Base-by-base conservation (phyloP, 2,888 invertebrate species). In the Argyresthia albistria region DNA sequence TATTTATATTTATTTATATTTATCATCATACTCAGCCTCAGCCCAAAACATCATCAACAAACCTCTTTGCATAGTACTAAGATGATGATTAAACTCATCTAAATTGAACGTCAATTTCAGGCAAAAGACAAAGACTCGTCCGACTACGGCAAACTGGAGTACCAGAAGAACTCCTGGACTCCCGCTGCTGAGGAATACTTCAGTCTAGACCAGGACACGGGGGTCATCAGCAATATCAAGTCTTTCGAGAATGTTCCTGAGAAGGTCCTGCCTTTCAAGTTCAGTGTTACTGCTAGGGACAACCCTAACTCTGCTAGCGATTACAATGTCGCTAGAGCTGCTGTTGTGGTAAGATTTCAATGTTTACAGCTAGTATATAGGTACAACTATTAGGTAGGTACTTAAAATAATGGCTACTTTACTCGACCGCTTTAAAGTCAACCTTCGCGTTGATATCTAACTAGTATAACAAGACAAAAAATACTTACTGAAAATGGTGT, bases 101-200 rank as follows among this genome's bases (percentile, higher is more conserved):
- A 25, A 25, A 25, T n/a, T 48, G 16, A 4, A 46, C 14, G 10
- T 47, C 46, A 16, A 54, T 52, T 59, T 9, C 58, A 94, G 89
- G 97, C 97, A 0, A 91, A 92, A 59, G 97, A 98, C 76, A 90
- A 90, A 59, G 97, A 98, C 70, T 93, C 94, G 53, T 95, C 95
- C 0, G 91, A 92, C 58, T 95, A 90, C 70, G 97, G 97, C 1
- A 91, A 91, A 66, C 81, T 97, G 16, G 91, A 91, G 58, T 97
- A 95, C 74, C 82, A 80, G 8, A 86, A 86, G 62, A 86, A 78
- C 62, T 87, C 79, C 0, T 89, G 77, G 88, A 83, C 68, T 39
- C 84, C 71, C 65, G 77, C 74, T 11, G 88, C 78, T 10, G 89
- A 88, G 4, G 90, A 92, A 53, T 94, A 92, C 66, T 95, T 96